A percentile compares a stretch with the other conserved stretches of the same genome.
Conservation (phyloP, 2,888 invertebrate species). For the Archips crataeganus region DNA sequence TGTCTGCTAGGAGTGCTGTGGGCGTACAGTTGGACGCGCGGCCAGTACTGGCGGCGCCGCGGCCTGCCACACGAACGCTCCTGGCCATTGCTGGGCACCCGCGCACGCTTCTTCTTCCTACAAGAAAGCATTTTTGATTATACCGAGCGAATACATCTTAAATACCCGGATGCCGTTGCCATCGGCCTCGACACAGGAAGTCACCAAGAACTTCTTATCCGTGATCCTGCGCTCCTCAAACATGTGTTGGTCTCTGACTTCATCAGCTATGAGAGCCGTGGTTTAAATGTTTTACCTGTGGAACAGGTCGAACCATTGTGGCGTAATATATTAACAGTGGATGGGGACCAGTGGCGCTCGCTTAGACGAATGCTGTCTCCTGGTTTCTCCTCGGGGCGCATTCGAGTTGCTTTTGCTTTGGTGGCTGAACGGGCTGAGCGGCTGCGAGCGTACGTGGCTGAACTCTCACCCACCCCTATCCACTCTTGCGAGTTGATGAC, state of each 20-base stretch:
- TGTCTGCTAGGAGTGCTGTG: not conserved
- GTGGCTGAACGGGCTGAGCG: conserved; percentile 63
- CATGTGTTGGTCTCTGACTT: conserved; percentile 4
- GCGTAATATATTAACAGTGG: conserved; percentile 64
- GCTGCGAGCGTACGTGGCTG: conserved; percentile 55
- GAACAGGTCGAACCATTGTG: conserved; percentile 58
- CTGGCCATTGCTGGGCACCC: conserved; percentile 12
- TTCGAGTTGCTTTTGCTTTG: conserved; percentile 60
- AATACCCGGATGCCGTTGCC: not conserved
- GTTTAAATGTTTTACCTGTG: not conserved
- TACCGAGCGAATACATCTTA: not conserved
- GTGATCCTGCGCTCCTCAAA: not conserved
- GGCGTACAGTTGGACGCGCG: not conserved
- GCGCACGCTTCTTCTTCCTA: not conserved
- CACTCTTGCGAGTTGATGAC: conserved; percentile 69
- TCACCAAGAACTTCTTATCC: not conserved
- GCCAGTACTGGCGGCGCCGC: conserved; percentile 14
- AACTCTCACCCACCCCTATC: conserved; percentile 48
- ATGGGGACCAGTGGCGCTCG: conserved; percentile 53
- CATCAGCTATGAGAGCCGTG: not conserved
- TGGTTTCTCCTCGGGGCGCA: not conserved
- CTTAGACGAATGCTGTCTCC: not conserved
- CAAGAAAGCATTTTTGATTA: not conserved
- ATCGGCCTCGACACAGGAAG: not conserved
- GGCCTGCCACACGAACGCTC: not conserved